Base-by-base conservation (phyloP, 2,797 vertebrate species). In the Falco novaeseelandiae region DNA sequence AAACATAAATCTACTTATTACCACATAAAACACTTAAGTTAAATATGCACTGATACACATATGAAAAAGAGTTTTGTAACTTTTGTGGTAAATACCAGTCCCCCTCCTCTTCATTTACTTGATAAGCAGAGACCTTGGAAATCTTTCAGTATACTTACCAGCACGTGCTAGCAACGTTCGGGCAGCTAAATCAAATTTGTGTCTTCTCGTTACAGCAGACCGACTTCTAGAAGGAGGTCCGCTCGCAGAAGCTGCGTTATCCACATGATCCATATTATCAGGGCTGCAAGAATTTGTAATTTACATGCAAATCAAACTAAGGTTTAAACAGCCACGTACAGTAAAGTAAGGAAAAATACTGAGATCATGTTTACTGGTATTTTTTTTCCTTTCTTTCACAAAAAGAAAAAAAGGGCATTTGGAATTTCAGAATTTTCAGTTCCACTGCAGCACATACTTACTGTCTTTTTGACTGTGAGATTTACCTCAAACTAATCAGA, bases 101-200 rank as follows among this genome's bases (percentile, higher is more conserved):
- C 15, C 23, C 30, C 38, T 66, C 16, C 52, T 36, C 20, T 12
- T 51, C n/a, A 26, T 36, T 34, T 67, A 52, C 15, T 11, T 46
- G 14, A 23, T 18, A 22, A 65, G 46, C 51, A 44, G 30, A 58
- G n/a, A 26, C 29, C 40, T 9, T 14, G 23, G 10, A 77, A 48
- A 25, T 29, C 78, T 65, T 71, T 34, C 38, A 26, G 34, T 4
- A 44, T 20, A 87, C 98, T 98, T 98, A 99, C 99, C 99, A 92
- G 99, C 99, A 29, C 99, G 99, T 78, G 99, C 99, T 58, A 99
- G 94, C 91, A 99, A 96, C 0, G 99, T 99, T 57, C 99, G 98
- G 16, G 99, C 99, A 65, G 99, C 99, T 92, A 99, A 97, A 95
- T 99, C 99, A 85, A 99, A 99, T 69, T 99, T 99, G 90, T 99